Evolutionary conservation across 2,797 vertebrate species (phyloP).

Genomic region (Arrhamphus sclerolepis): DNA sequence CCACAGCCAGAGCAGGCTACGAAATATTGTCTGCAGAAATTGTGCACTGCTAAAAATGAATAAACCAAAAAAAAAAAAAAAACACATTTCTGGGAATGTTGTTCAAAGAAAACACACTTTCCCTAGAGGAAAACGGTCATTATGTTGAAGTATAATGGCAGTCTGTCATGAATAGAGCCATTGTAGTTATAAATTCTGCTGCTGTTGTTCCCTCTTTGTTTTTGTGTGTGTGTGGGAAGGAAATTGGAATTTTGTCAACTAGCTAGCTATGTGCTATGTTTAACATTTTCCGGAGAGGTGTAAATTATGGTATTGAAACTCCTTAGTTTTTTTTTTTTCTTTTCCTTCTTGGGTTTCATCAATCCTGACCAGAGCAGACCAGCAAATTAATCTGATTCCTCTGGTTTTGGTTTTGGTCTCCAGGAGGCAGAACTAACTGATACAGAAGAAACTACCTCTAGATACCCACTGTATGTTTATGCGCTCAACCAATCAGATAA

Average conservation of each 20-base stretch:
- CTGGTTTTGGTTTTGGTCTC: too few species aligned
- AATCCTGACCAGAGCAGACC: too few species aligned
- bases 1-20: background rate
- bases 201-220: background rate
- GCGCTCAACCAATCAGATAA: too few species aligned
- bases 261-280: slow-evolving; percentile 3
- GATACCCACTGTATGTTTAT: too few species aligned
- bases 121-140: slow-evolving; percentile 9
- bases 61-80: background rate
- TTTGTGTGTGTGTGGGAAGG: background rate
- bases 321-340: slow-evolving; percentile 22
- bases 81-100: slow-evolving; percentile 9
- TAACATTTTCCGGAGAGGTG: slow-evolving; percentile 32
- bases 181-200: background rate
- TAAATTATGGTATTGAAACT: slow-evolving; percentile 51
- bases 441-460: too few species aligned
- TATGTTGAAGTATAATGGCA: slow-evolving; percentile 15
- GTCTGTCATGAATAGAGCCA: slow-evolving; percentile 16
- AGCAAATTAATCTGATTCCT: too few species aligned
- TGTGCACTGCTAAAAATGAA: slow-evolving; percentile 3
- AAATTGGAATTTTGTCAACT: slow-evolving; percentile 46
- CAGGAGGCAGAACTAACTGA: too few species aligned
- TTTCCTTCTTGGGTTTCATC: too few species aligned
- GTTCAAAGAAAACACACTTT: background rate
- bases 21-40: slow-evolving; percentile 3